Base-by-base conservation (phyloP, 2,797 vertebrate genomes). In the Moxostoma hubbsi region DNA sequence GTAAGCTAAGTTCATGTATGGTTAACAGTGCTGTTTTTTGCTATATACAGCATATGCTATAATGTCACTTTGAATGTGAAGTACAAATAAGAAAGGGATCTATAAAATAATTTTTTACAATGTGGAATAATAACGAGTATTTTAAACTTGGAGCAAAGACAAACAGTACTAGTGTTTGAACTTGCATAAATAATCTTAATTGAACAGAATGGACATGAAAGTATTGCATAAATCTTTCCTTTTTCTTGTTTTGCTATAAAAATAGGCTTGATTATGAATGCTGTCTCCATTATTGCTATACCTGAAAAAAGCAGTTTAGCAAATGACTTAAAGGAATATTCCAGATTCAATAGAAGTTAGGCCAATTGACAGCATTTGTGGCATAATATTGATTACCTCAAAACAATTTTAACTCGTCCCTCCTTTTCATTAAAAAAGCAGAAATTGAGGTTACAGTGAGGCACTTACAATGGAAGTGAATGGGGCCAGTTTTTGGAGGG, bases 31-130 rank as follows among this genome's bases (percentile, higher is more conserved):
- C 55, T 62, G 47, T 64, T 79, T 61, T 36, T 70, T 78, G 68
- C 45, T 50, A 55, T 79, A 55, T 73, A 58, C 43, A 55, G 16
- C 51, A 62, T 67, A 79, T 72, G 81, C 86, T 93, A n/a, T n/a
- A 87, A 90, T 87, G 86, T 92, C 90, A 89, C 88, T 91, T 92
- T 92, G 88, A 92, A 91, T 91, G 90, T 90, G 91, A 90, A 87
- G 78, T 49, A 55, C 36, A 51, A 76, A 71, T 55, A 16, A 73
- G 73, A 71, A 16, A 74, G 59, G 85, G 73, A 58, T 73, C 82
- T 71, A 63, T 51, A n/a, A 67, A 51, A 18, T 72, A n/a, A 10
- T 11, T 72, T 80, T 83, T 76, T 75, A 75, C 77, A 62, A 50
- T 62, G 74, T 47, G 50, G 15, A 59, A 46, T 10, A 50, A n/a